A percentile compares a stretch with the other conserved stretches of the same genome.
Evolutionary conservation across 2,113 vertebrate species (phyloP).

Genomic region (Pelobates fuscus): DNA sequence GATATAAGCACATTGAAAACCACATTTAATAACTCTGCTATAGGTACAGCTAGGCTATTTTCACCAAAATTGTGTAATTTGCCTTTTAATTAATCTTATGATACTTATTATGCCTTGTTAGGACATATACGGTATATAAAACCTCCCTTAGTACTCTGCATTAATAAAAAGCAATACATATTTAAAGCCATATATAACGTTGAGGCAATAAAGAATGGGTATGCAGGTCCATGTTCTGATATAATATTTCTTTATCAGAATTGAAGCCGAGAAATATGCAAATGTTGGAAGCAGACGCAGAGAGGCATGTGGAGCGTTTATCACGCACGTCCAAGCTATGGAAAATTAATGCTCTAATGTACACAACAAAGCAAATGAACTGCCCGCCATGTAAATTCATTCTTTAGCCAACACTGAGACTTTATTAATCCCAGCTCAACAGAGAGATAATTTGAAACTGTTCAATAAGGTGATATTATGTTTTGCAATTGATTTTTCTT

Average conservation of each 20-base stretch:
- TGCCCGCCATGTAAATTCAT: conserved; percentile 55
- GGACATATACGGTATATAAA: too few relatives aligned
- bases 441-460: conserved; percentile 76
- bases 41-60: too few relatives aligned
- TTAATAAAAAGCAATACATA: too few relatives aligned
- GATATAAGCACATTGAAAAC: too few relatives aligned
- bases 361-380: conserved; percentile 53
- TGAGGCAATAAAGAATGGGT: too few relatives aligned
- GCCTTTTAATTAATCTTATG: too few relatives aligned
- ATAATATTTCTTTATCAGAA: conserved; percentile 5
- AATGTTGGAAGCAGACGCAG: conserved; percentile 47
- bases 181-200: too few relatives aligned
- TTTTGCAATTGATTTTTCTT: conserved; percentile 73
- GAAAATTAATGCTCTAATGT: conserved; percentile 50
- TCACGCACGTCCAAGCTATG: conserved; percentile 31
- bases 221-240: too few relatives aligned
- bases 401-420: conserved; percentile 58
- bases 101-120: too few relatives aligned
- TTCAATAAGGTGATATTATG: conserved; percentile 80
- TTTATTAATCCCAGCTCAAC: conserved; percentile 71
- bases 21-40: too few relatives aligned
- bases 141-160: too few relatives aligned
- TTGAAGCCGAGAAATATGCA: not conserved
- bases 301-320: conserved; percentile 26
- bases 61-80: too few relatives aligned